Evolutionary conservation across 2,113 vertebrate species (phyloP), one percentile per base, ranked within the genome.

Genomic region (Channa argus): DNA sequence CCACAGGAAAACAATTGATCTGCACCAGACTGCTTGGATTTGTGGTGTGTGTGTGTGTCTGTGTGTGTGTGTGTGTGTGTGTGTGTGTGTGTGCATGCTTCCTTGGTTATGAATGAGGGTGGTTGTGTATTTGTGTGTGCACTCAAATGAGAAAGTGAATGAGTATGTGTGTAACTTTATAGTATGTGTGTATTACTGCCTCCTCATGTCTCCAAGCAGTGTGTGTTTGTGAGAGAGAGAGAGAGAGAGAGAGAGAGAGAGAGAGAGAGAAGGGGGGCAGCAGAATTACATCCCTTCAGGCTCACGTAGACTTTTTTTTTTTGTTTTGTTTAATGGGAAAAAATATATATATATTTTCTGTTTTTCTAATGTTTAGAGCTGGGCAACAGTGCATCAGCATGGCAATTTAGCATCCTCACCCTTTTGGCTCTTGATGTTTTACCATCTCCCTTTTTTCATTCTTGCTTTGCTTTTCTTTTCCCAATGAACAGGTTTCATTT

Each of bases 1-100:
- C 89, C 87, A 91, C 88, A 93, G 86, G 89, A 92, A 93, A 94
- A 94, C 92, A 94, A 94, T 94, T 94, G 94, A 95, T 94, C 91
- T 93, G 86, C 83, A 88, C 85, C 91, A 92, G 89, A 89, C 77
- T 54, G 76, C 83, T 63, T 37, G 64, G 70, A 78, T 91, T 47
- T 73, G 55, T 78, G 79, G 74, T 51, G 44, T 50, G 70, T 63
- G 76, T 63, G 64, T 53, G 43, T 70, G 59, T 66, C 24, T 41
- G 44, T 58, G 49, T 61, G n/a, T 58, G 61, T 51, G 52, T 63
- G 6, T 37, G 56, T 63, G 71, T 63, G 63, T 66, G 36, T 63
- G 45, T 58, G 47, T 46, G 63, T 14, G 52, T 70, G 87, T 80
- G 81, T 24, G 24, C 24, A 24, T 71, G 80, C 66, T 80, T 62